Base-by-base conservation (phyloP, 2,113 vertebrate species). In the Lichenostomus cassidix region DNA sequence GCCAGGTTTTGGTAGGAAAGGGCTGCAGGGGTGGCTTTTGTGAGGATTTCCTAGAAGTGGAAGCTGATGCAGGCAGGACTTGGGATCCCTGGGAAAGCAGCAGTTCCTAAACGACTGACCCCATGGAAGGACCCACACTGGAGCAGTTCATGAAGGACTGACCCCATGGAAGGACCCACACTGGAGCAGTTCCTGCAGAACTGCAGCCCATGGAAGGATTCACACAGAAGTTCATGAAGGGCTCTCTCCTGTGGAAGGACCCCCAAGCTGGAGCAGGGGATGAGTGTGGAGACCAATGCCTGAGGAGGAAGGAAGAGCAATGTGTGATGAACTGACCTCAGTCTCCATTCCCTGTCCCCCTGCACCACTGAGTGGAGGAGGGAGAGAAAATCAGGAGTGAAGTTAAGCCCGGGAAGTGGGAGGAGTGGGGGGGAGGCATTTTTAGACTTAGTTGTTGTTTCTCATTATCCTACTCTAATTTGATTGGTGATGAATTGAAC, bases 91-190 rank as follows among this genome's bases (percentile, higher is more conserved):
- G n/a, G n/a, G n/a, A n/a, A n/a, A n/a, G n/a, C n/a, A n/a, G 18
- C 28, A 63, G 28, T 6, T 74, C 42, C 24, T n/a, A 22, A n/a
- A 42, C 39, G 7, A n/a, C 7, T 20, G 31, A 46, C 5, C 18
- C 24, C 11, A 7, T 59, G 33, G 37, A 10, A 37, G 16, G 13
- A 27, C 18, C 2, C 12, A 22, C 41, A 24, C 2, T 21, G 8
- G 52, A 47, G 27, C 33, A 80, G 12, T 3, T 50, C 31, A 9
- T 50, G 10, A 65, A 35, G 60, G 1, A 13, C 23, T 63, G 23
- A 52, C 0, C 10, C 35, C 6, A 6, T 41, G 35, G 29, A n/a
- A 2, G 6, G 8, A n/a, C 18, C 1, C 5, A n/a, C 15, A 35
- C 4, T 21, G 27, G 37, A 33, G 23, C 14, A 47, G n/a, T 4